Base-by-base conservation (phyloP, 2,797 vertebrate species). In the Amphiprion clarkii region DNA sequence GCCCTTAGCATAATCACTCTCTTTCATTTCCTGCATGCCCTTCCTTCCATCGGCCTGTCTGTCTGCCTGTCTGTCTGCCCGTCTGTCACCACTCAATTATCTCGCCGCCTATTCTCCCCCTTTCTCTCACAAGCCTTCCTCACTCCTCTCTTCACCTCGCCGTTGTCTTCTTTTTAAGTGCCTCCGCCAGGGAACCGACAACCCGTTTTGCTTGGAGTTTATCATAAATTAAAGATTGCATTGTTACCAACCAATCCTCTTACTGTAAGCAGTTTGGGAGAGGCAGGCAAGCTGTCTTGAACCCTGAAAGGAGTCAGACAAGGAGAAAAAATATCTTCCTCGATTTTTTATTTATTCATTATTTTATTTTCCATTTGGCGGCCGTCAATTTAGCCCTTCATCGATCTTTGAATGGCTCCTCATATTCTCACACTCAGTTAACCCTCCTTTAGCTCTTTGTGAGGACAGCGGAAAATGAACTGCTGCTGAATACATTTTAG, bases 221-320 rank as follows among this genome's bases (percentile, higher is more conserved):
- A 95, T 95, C 94, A 93, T 94, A 94, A 95, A 95, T 95, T 94
- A 95, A 93, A 94, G 92, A 92, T 93, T 91, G 86, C 89, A 94
- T 95, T 95, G 94, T 95, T 95, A 91, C 89, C 89, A 76, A 93
- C 91, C 94, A 95, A 94, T 95, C 94, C 95, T 95, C 95, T 95
- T 95, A 94, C 89, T 85, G 83, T 94, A 94, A 95, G 94, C 92
- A 95, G 92, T 95, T 95, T 93, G 86, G 82, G 85, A 21, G 81
- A 93, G 87, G 90, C 88, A 89, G 81, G 86, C 83, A 78, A 76
- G 87, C 84, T 83, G 93, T 86, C 92, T 91, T 93, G 85, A 92
- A 93, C 88, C 89, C 84, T 88, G 88, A 92, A 92, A 91, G 82
- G 82, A 87, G 87, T 92, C 89, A 88, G 70, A 78, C 73, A 79